Conservation (phyloP, 64 coral and sea anemone genomes). For the Montipora capricornis region DNA sequence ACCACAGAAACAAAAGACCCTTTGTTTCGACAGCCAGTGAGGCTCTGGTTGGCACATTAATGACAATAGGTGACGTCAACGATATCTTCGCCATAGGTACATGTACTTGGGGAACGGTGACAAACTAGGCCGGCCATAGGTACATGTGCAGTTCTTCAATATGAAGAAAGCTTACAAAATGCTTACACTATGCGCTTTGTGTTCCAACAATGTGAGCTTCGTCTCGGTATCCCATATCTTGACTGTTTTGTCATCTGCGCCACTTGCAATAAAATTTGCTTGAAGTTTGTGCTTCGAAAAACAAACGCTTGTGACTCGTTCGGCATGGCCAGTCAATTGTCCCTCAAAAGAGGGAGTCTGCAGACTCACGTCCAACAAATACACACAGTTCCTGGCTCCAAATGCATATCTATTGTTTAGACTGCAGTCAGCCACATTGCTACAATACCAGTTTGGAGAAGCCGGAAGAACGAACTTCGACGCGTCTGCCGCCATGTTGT, state of each 20-base stretch:
- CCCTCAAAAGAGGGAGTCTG: conserved; percentile 68
- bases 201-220: conserved; percentile 60
- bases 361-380: conserved; percentile 72
- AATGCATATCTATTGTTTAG: conserved; percentile 70
- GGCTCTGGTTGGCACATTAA: no score
- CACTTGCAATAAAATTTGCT: conserved; percentile 63
- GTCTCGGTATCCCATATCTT: conserved; percentile 81
- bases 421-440: conserved; percentile 80
- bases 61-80: no score
- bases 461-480: conserved; percentile 54
- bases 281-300: conserved; percentile 70
- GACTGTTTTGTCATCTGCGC: conserved; percentile 81
- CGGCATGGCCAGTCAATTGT: conserved; percentile 63
- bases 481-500: conserved; percentile 83
- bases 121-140: no score
- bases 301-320: conserved; percentile 71
- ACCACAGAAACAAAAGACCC: no score
- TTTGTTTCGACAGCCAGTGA: no score
- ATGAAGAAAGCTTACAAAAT: not conserved
- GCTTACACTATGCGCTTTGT: conserved; percentile 75
- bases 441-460: conserved; percentile 95
- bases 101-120: no score
- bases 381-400: conserved; percentile 86
- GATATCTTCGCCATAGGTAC: no score
- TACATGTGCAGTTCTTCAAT: not conserved